A percentile compares a stretch with the other conserved stretches of the same genome.
Conservation (phyloP, 2,888 invertebrate species). For the Protophormia terraenovae region DNA sequence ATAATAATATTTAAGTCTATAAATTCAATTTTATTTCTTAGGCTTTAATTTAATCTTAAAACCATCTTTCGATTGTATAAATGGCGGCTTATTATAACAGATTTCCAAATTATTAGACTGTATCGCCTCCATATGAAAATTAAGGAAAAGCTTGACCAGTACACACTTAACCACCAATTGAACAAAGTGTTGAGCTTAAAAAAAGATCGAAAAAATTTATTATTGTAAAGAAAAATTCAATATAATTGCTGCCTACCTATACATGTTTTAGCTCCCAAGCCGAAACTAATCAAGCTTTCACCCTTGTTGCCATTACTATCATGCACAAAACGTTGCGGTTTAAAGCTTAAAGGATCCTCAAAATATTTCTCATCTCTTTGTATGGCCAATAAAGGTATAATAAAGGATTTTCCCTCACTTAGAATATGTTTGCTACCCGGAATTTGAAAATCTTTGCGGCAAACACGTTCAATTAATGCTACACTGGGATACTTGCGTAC, state of each 20-base stretch:
- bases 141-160: conserved; percentile 75
- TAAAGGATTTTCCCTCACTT: conserved; percentile 78
- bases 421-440: conserved; percentile 77
- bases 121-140: conserved; percentile 74
- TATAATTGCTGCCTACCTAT: conserved; percentile 75
- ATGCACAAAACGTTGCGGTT: conserved; percentile 81
- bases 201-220: background rate
- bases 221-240: background rate
- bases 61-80: conserved; percentile 60
- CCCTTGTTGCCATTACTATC: conserved; percentile 71
- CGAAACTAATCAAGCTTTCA: conserved; percentile 78
- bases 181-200: conserved; percentile 77
- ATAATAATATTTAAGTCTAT: conserved; percentile 12
- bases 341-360: conserved; percentile 80
- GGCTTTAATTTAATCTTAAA: conserved; percentile 57
- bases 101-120: conserved; percentile 57
- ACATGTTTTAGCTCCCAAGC: conserved; percentile 80
- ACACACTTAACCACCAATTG: conserved; percentile 77
- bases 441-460: conserved; percentile 78
- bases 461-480: conserved; percentile 79
- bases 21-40: conserved; percentile 37
- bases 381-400: conserved; percentile 80
- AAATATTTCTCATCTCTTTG: conserved; percentile 81
- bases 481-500: conserved; percentile 81
- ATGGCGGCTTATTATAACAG: conserved; percentile 45